Evolutionary conservation across 2,888 invertebrate species (phyloP), one percentile per base, ranked within the genome.

Genomic region (Amiota mariae): DNA sequence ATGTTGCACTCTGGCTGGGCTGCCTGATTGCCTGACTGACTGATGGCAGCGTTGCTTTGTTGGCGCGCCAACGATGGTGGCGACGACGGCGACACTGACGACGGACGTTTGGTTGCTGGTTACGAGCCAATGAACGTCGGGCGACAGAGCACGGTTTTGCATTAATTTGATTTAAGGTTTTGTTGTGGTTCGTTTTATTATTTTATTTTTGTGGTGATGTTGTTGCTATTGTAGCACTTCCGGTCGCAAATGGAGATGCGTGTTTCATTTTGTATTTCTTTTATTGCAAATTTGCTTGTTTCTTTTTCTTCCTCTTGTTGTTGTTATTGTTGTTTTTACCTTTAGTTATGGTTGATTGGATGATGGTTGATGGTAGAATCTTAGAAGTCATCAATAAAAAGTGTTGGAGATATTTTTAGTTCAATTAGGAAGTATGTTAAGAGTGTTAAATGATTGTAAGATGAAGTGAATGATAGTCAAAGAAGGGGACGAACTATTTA

Each of bases 101-200:
- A 51, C 15, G n/a, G 11, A 20, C 18, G 57, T 8, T 66, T 66
- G 49, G 48, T 15, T 66, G 13, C 13, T 68, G 11, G 51, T 54
- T 54, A 54, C 48, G 15, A 36, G 15, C 20, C 15, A 12, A 11
- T 12, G 59, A 18, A 20, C 48, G 66, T 18, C 66, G 20, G 66
- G 20, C 24, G 36, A 36, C 46, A 63, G 61, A 15, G 57, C 57
- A 59, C 20, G 3, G 9, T 24, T 66, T 66, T 66, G 48, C 66
- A 66, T 47, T 66, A 66, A 66, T 48, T 66, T 66, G 48, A 66
- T 66, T 48, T 47, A 36, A 36, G 36, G 36, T 36, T 36, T 36
- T 36, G 36, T 36, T 36, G 36, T 36, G 36, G 36, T 64, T 36
- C 36, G 4, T 61, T 61, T 63, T 63, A 66, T 54, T 68, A 54